phyloP scores from a whole-genome alignment of 1,140 invertebrate species.

The Panagrolaimus sp. region DNA sequence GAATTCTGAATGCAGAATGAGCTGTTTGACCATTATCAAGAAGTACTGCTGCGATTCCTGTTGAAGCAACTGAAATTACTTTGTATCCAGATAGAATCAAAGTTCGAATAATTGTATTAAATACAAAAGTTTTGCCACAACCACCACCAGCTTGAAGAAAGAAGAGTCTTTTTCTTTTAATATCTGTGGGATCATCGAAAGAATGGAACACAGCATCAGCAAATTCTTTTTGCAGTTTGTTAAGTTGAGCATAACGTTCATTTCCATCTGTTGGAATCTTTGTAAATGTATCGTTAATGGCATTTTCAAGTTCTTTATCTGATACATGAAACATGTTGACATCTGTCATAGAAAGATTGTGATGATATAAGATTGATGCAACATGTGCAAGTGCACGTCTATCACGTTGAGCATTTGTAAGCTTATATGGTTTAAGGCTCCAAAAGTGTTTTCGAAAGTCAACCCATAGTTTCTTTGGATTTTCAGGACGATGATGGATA shows the following conservation, averaged over 20 bases:
- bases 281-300: background rate
- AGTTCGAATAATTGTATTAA: background rate
- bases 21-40: background rate
- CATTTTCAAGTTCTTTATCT: background rate
- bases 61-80: background rate
- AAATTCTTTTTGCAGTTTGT: background rate
- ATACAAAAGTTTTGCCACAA: background rate
- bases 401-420: background rate
- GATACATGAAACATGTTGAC: background rate
- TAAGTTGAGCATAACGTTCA: background rate
- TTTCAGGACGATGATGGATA: background rate
- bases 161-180: background rate
- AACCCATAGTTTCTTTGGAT: background rate
- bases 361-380: background rate
- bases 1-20: background rate
- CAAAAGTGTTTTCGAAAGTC: background rate
- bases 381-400: background rate
- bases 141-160: background rate
- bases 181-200: background rate
- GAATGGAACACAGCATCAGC: background rate
- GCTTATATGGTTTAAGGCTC: no score
- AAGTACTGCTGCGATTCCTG: background rate
- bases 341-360: background rate
- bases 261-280: background rate
- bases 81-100: background rate